phyloP scores from a whole-genome alignment of 2,113 vertebrate species.

The Acrocephalus arundinaceus region DNA sequence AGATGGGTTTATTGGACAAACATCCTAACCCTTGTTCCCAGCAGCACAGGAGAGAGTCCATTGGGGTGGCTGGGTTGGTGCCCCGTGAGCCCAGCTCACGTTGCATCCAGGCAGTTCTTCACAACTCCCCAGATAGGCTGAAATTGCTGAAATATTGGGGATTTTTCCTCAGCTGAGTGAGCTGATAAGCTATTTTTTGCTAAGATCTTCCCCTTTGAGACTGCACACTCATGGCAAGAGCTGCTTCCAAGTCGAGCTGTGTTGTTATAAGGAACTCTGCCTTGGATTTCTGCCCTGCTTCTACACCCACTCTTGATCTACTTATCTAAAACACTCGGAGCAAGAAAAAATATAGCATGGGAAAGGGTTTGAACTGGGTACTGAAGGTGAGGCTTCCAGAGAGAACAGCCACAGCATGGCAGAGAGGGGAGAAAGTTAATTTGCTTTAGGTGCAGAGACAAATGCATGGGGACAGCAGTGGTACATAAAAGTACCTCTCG shows the following conservation, averaged over 20 bases:
- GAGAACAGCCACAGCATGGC: neutral
- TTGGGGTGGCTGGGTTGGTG: neutral
- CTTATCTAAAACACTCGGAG: slow-evolving; percentile 42
- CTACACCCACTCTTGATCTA: slow-evolving; percentile 52
- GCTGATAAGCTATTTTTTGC: slow-evolving; percentile 44
- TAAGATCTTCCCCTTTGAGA: slow-evolving; percentile 36
- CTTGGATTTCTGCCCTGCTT: slow-evolving; percentile 45
- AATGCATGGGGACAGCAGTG: neutral
- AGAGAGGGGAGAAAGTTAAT: neutral
- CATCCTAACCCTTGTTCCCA: neutral
- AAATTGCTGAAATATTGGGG: slow-evolving; percentile 24
- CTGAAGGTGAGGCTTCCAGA: slow-evolving; percentile 16
- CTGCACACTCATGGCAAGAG: slow-evolving; percentile 23
- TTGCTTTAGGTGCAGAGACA: neutral
- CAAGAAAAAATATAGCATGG: neutral
- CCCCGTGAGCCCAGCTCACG: neutral
- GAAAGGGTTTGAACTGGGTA: neutral
- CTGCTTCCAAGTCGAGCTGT: slow-evolving; percentile 34
- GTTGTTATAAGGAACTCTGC: slow-evolving; percentile 23
- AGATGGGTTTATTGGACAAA: neutral
- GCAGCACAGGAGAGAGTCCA: neutral
- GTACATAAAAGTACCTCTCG: neutral
- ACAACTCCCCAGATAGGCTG: neutral
- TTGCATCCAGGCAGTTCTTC: neutral
- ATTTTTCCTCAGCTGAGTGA: slow-evolving; percentile 10